A percentile compares a stretch with the other conserved stretches of the same genome.
Evolutionary conservation across 2,888 invertebrate species (phyloP).

Genomic region (Eilema depressum): DNA sequence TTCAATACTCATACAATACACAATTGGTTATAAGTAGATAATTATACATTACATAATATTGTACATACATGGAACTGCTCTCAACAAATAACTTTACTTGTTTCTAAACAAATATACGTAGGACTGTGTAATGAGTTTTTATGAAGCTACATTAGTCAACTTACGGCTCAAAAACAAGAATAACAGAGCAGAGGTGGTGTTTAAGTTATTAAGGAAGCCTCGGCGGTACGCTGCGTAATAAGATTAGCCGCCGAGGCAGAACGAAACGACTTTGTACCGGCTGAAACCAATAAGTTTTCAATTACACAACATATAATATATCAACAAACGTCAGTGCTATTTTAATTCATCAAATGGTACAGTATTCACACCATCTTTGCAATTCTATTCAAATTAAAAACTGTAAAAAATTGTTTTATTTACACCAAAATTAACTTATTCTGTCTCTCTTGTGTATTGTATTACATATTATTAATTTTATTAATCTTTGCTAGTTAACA

Average conservation of each 20-base stretch:
- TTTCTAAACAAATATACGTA: conserved; percentile 23
- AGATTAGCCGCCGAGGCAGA: conserved; percentile 71
- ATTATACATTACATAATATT: too few species aligned
- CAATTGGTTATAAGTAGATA: not conserved
- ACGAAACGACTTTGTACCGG: conserved; percentile 43
- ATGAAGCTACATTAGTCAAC: conserved; percentile 66
- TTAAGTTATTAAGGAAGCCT: conserved; percentile 82
- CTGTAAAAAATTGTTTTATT: too few species aligned
- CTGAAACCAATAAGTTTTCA: conserved; percentile 29
- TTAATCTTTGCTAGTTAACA: not conserved
- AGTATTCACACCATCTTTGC: not conserved
- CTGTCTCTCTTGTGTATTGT: not conserved
- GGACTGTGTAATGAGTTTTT: conserved; percentile 20
- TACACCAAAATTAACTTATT: not conserved
- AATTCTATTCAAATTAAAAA: too few species aligned
- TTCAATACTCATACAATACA: not conserved
- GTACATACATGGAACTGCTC: not conserved
- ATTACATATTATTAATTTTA: not conserved
- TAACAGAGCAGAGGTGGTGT: conserved; percentile 65
- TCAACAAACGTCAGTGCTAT: not conserved
- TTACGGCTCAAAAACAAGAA: conserved; percentile 63
- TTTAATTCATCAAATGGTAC: not conserved
- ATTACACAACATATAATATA: conserved; percentile 6
- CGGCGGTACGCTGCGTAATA: conserved; percentile 72
- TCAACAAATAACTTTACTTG: conserved; percentile 21